These are phyloP conservation scores for Hetaerina americana DNA, from an alignment of 1,140 invertebrate genomes.

Conservation along the genomic window DNA sequence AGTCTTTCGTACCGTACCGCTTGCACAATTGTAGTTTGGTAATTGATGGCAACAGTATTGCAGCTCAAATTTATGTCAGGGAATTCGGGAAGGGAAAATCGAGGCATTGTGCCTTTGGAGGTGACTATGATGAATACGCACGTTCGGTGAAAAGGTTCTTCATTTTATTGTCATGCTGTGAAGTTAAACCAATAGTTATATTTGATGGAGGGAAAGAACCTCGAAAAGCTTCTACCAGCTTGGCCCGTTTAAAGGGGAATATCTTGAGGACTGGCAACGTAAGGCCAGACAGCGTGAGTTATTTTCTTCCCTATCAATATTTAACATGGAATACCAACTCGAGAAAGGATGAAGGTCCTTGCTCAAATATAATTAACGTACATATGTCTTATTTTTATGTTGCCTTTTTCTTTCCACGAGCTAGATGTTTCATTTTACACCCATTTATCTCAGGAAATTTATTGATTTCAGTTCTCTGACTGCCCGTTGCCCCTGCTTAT, in stretches of 20 bases:
- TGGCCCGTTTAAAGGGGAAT: slow-evolving; percentile 44
- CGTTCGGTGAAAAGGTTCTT: slow-evolving; percentile 53
- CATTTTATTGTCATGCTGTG: slow-evolving; percentile 50
- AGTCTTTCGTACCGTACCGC: slow-evolving; percentile 45
- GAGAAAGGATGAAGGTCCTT: too few species aligned
- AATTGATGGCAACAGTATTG: slow-evolving; percentile 70
- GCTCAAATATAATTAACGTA: too few species aligned
- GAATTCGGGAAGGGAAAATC: slow-evolving; percentile 27
- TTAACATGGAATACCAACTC: too few species aligned
- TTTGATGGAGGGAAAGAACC: slow-evolving; percentile 70
- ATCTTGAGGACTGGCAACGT: too few species aligned
- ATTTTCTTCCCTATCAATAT: too few species aligned
- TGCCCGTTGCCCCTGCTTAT: slow-evolving; percentile 55
- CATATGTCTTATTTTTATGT: too few species aligned
- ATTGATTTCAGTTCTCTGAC: background rate
- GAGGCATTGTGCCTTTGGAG: slow-evolving; percentile 60
- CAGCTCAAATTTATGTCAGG: slow-evolving; percentile 53
- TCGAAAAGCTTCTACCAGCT: slow-evolving; percentile 58
- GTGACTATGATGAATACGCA: slow-evolving; percentile 71
- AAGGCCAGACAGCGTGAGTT: too few species aligned
- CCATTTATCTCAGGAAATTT: slow-evolving; percentile 25
- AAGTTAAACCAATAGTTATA: slow-evolving; percentile 59
- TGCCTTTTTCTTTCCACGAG: slow-evolving; percentile 9
- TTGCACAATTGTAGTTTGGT: slow-evolving; percentile 58
- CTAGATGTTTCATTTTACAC: slow-evolving; percentile 27